Base-by-base conservation (phyloP, 2,797 vertebrate genomes). In the Rhynchonycteris naso region DNA sequence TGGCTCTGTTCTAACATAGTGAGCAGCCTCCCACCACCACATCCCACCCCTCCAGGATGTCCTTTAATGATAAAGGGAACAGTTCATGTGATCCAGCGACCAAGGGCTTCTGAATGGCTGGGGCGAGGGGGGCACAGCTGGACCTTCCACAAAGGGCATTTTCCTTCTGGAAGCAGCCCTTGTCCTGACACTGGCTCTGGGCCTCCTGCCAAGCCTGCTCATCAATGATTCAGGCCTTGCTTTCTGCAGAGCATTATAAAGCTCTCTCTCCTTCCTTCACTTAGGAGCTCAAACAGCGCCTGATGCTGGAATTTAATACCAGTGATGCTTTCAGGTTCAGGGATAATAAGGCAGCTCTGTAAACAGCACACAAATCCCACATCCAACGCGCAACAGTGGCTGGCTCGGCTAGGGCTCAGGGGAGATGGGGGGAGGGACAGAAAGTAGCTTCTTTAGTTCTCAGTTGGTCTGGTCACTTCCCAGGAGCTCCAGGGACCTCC, bases 181-280 rank as follows among this genome's bases (percentile, higher is more conserved):
- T 95, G 95, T 93, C 88, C 94, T 68, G 58, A 72, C 50, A 74
- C 71, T 30, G 66, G 74, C 97, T 95, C 83, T 76, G 88, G 84
- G 93, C 94, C 95, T 93, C 96, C 95, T 96, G 81, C 82, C 33
- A 93, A 47, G 83, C 90, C 72, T 0, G 1, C 84, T 98, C 96
- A 97, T 97, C 97, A 98, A 98, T 98, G 97, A 98, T 97, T 98
- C 97, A 97, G 65, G 26, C 15, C 28, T 81, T n/a, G 30, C 68
- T 71, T 69, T 96, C 80, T 94, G 88, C 58, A 93, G 80, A 90
- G 92, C 26, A 35, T 93, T 90, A 97, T 92, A 96, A 98, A 97
- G 93, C 88, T 76, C 92, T 68, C 30, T 93, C 93, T 75, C 47
- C 90, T 95, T 56, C 81, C 82, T 96, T 90, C 78, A 61, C 68